Conservation (phyloP, 2,113 vertebrate species). For the Cyprinodon variegatus region DNA sequence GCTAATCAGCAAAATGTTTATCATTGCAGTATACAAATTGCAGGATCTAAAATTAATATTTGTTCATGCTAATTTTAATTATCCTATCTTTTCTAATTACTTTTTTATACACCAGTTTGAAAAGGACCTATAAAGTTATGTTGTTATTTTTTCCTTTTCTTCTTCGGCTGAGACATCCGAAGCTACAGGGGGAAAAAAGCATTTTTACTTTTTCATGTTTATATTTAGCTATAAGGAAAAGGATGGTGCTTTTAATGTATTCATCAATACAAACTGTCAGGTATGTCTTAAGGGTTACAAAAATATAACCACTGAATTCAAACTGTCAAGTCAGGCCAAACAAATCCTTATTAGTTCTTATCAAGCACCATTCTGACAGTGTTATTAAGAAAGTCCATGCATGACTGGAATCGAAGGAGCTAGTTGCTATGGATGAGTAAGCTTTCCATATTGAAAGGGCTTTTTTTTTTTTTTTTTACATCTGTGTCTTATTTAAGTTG, state of each 20-base stretch:
- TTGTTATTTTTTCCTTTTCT: neutral
- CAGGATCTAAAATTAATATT: neutral
- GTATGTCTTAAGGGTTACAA: neutral
- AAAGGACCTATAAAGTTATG: neutral
- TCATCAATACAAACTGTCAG: neutral
- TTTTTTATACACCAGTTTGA: neutral
- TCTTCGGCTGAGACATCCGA: neutral
- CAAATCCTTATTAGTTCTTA: conserved; percentile 14
- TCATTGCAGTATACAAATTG: neutral
- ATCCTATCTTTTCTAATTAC: neutral
- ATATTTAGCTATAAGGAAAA: neutral
- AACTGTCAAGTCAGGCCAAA: conserved; percentile 24
- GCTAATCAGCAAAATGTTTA: neutral
- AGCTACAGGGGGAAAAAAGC: neutral
- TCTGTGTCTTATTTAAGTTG: neutral
- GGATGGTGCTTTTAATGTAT: neutral
- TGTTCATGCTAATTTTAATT: neutral
- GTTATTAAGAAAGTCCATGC: conserved; percentile 10
- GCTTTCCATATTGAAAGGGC: neutral
- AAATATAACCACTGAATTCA: conserved; percentile 13
- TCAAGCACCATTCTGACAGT: conserved; percentile 2
- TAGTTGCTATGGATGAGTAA: conserved; percentile 9
- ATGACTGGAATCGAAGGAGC: neutral
- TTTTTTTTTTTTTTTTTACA: neutral
- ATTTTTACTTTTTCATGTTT: neutral